A percentile compares a stretch with the other conserved stretches of the same genome.
phyloP scores from a whole-genome alignment of 2,113 vertebrate species.

The Bufo gargarizans region DNA sequence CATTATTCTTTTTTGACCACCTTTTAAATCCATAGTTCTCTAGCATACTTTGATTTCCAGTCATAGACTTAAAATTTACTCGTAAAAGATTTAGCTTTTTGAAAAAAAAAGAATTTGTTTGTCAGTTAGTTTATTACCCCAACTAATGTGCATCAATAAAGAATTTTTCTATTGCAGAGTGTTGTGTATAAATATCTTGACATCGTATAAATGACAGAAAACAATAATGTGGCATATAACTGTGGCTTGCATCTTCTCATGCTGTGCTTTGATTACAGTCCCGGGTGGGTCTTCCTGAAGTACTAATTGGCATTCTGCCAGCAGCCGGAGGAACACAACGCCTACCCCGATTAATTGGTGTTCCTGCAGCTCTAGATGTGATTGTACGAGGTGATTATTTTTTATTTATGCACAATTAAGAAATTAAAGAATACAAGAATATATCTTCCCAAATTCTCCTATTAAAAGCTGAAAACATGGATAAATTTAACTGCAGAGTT shows the following conservation, averaged over 20 bases:
- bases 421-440: not conserved
- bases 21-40: not conserved
- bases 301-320: slow-evolving; percentile 86
- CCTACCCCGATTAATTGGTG: slow-evolving; percentile 86
- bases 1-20: too few species aligned
- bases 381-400: slow-evolving; percentile 84
- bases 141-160: not conserved
- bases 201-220: not conserved
- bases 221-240: slow-evolving; percentile 1
- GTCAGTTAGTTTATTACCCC: too few species aligned
- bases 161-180: not conserved
- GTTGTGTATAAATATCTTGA: slow-evolving; percentile 1
- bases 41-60: too few species aligned
- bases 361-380: slow-evolving; percentile 85
- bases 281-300: slow-evolving; percentile 86
- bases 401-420: not conserved
- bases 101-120: not conserved
- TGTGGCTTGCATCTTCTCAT: not conserved
- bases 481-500: not conserved
- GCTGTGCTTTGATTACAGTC: slow-evolving; percentile 70
- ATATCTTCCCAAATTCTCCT: not conserved
- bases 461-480: not conserved
- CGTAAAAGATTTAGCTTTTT: not conserved
- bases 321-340: slow-evolving; percentile 86
- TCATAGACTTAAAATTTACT: not conserved